A percentile compares a stretch with the other conserved stretches of the same genome.
These are phyloP conservation scores for Drosophila kuntzei DNA, from an alignment of 2,888 invertebrate species.

Conservation along the genomic window DNA sequence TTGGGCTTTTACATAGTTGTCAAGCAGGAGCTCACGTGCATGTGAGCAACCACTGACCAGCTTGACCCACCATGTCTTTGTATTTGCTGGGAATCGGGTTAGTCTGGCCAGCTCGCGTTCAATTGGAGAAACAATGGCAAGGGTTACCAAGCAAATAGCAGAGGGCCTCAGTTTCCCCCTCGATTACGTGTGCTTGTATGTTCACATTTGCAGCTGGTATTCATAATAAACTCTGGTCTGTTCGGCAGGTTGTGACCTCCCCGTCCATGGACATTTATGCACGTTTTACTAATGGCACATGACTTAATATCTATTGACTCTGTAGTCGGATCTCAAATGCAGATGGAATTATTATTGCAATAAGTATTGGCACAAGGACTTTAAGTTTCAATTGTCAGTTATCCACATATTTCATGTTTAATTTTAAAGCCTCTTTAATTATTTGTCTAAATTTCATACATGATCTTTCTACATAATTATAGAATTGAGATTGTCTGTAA, in stretches of 20 bases:
- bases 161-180: constrained; percentile 31
- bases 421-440: constrained; percentile 1
- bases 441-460: too few species aligned
- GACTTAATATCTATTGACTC: constrained; percentile 59
- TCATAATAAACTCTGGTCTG: constrained; percentile 49
- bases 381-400: constrained; percentile 1
- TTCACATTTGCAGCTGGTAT: constrained; percentile 46
- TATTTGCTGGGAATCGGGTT: constrained; percentile 52
- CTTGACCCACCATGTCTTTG: constrained; percentile 26
- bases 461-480: too few species aligned
- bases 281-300: constrained; percentile 72
- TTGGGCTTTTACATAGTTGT: constrained; percentile 6
- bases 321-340: constrained; percentile 21
- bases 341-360: constrained; percentile 14
- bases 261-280: constrained; percentile 65
- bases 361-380: constrained; percentile 7
- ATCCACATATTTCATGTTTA: constrained; percentile 14
- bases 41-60: constrained; percentile 43
- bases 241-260: constrained; percentile 10
- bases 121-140: constrained; percentile 1
- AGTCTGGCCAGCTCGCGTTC: constrained; percentile 28
- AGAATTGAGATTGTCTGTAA: background rate
- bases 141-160: constrained; percentile 20
- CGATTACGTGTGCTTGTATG: constrained; percentile 45
- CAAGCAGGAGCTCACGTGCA: constrained; percentile 59